phyloP scores from a whole-genome alignment of 2,113 vertebrate species.

The Tragelaphus imberbis region DNA sequence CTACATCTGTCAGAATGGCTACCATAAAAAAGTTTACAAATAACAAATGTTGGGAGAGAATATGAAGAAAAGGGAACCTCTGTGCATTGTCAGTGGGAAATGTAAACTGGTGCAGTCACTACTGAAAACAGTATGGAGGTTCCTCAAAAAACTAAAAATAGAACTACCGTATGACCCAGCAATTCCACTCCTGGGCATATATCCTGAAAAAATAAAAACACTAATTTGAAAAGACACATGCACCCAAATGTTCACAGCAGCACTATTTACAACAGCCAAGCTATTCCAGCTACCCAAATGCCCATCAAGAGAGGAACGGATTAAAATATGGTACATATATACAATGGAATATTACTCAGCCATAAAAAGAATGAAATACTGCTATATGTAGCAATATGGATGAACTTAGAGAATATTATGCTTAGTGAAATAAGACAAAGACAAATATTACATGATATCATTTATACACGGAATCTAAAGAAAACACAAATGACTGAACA shows the following conservation, averaged over 20 bases:
- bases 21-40: background rate
- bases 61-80: background rate
- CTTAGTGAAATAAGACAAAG: background rate
- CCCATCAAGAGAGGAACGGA: background rate
- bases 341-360: background rate
- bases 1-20: background rate
- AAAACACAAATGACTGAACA: background rate
- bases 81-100: background rate
- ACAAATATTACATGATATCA: background rate
- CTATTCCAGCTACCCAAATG: background rate
- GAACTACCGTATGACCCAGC: background rate
- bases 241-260: background rate
- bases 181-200: background rate
- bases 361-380: background rate
- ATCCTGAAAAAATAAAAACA: background rate
- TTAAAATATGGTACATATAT: background rate
- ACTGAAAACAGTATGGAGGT: background rate
- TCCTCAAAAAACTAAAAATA: background rate
- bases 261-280: background rate
- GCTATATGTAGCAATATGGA: background rate
- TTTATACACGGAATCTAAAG: background rate
- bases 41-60: background rate
- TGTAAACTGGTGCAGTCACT: background rate
- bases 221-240: background rate
- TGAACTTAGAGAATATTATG: background rate